phyloP scores from a whole-genome alignment of 1,140 invertebrate species.

The Sinonovacula constricta region DNA sequence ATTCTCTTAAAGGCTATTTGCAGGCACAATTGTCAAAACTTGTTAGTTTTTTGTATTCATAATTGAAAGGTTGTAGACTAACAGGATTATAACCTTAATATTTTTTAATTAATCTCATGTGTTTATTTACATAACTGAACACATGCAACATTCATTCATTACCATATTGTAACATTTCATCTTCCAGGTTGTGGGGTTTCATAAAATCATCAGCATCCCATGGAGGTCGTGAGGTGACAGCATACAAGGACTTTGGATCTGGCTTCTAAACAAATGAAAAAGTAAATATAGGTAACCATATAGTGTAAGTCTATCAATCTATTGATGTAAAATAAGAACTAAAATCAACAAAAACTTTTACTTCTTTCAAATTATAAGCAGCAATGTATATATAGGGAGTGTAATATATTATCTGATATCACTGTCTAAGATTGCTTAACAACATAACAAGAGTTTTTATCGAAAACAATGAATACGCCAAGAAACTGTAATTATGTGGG shows the following conservation, averaged over 20 bases:
- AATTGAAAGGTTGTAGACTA: background rate
- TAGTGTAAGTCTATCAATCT: background rate
- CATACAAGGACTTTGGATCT: conserved; percentile 21
- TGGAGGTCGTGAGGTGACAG: conserved; percentile 7
- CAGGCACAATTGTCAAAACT: background rate
- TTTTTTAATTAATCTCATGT: background rate
- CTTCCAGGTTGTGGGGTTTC: conserved; percentile 86
- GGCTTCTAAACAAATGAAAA: conserved; percentile 55
- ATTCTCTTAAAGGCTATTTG: background rate
- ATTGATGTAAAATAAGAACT: background rate
- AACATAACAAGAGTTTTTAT: no score
- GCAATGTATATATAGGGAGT: background rate
- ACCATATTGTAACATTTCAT: conserved; percentile 92
- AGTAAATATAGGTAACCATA: background rate
- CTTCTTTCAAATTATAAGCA: background rate
- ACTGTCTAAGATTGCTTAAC: background rate
- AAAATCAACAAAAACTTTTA: background rate
- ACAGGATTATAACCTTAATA: background rate
- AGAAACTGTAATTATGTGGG: no score
- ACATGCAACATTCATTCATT: conserved; percentile 69
- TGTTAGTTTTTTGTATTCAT: background rate
- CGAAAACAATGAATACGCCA: no score
- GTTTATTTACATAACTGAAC: background rate
- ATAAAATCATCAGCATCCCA: conserved; percentile 83
- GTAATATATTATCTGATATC: background rate